These are phyloP conservation scores for Darevskia nairensis DNA, from an alignment of 2,797 vertebrate genomes.

Conservation along the genomic window DNA sequence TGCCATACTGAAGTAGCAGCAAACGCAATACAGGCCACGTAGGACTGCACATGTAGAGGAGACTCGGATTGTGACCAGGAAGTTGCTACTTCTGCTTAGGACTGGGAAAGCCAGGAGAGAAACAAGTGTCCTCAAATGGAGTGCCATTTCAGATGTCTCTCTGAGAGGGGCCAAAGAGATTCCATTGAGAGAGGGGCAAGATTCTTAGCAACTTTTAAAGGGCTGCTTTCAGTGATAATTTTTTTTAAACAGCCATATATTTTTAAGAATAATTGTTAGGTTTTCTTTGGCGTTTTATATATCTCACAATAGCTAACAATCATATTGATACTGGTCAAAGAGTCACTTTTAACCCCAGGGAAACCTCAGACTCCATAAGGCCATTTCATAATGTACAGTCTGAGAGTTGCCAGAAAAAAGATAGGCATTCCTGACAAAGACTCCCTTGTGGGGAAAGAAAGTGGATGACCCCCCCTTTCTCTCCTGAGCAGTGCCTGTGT, in stretches of 20 bases:
- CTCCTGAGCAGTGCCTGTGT: neutral
- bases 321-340: neutral
- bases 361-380: neutral
- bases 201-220: neutral
- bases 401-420: too few relatives aligned
- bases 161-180: neutral
- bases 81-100: conserved; percentile 62
- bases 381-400: neutral
- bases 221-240: neutral
- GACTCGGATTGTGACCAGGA: neutral
- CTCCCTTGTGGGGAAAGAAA: too few relatives aligned
- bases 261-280: neutral
- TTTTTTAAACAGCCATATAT: neutral
- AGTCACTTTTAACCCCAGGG: neutral
- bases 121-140: conserved; percentile 43
- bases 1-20: neutral
- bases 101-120: conserved; percentile 72
- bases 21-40: neutral
- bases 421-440: too few relatives aligned
- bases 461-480: neutral
- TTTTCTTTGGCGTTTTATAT: too few relatives aligned
- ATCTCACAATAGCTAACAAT: too few relatives aligned
- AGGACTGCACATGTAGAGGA: neutral
- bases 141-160: neutral
- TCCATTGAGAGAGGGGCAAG: neutral